Conservation (phyloP, 37 sponge, comb jelly and placozoan genomes). For the Beroe forskalii region DNA sequence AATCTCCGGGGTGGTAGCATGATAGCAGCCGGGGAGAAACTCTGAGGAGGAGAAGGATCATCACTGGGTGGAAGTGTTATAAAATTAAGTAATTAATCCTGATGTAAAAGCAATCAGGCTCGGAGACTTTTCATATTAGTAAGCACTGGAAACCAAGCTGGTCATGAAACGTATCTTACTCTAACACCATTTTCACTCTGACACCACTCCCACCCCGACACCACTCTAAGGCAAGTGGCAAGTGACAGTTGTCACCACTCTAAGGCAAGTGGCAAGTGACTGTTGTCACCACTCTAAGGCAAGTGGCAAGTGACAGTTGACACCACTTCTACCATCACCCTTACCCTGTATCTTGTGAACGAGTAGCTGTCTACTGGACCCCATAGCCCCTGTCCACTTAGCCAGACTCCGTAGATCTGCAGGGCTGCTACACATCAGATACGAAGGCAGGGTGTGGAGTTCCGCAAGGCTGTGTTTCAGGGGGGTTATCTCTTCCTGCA, state of each 20-base stretch:
- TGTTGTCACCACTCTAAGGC: neutral
- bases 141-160: too few relatives aligned
- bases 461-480: conserved; percentile 65
- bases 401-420: conserved; percentile 78
- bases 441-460: conserved; percentile 78
- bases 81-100: neutral
- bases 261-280: too few relatives aligned
- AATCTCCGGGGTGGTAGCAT: conserved; percentile 91
- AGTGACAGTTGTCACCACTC: too few relatives aligned
- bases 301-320: neutral
- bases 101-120: neutral
- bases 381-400: conserved; percentile 83
- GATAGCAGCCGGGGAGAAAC: conserved; percentile 87
- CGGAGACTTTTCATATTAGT: too few relatives aligned
- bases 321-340: neutral
- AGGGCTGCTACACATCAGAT: conserved; percentile 81
- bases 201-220: neutral
- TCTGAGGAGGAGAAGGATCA: too few relatives aligned
- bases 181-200: neutral
- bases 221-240: too few relatives aligned
- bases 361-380: conserved; percentile 78
- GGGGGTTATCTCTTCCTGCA: conserved; percentile 83
- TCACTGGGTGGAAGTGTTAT: conserved; percentile 1
- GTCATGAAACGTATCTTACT: too few relatives aligned
- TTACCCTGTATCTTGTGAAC: conserved; percentile 89